These are phyloP conservation scores for Steinernema hermaphroditum DNA, from an alignment of 2,888 invertebrate species.

Conservation along the genomic window DNA sequence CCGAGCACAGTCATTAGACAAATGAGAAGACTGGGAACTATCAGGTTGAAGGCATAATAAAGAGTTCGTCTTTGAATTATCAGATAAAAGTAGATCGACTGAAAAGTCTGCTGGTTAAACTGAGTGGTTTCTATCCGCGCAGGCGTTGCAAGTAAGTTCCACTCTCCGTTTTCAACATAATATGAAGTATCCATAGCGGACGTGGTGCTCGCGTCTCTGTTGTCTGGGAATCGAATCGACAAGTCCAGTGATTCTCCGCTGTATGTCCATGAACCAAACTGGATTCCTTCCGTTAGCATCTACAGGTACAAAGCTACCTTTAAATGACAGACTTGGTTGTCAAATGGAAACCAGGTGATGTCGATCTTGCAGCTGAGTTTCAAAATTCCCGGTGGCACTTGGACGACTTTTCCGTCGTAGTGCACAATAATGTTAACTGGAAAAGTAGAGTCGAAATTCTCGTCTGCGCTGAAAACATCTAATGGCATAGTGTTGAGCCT, in stretches of 20 bases:
- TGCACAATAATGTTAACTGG: constrained; percentile 74
- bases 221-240: constrained; percentile 53
- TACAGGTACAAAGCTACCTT: too few relatives aligned
- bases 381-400: constrained; percentile 87
- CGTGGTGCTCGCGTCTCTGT: constrained; percentile 46
- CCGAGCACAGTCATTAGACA: constrained; percentile 97
- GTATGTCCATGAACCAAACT: constrained; percentile 97
- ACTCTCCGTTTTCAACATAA: constrained; percentile 98
- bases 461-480: constrained; percentile 44
- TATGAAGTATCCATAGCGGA: constrained; percentile 72
- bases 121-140: constrained; percentile 72
- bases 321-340: constrained; percentile 68
- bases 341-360: constrained; percentile 78
- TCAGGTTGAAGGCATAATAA: constrained; percentile 98
- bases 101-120: constrained; percentile 80
- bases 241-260: constrained; percentile 86
- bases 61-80: constrained; percentile 92
- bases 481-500: background rate
- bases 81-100: constrained; percentile 94
- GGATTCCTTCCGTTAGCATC: too few relatives aligned
- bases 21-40: constrained; percentile 96
- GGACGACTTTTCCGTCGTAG: constrained; percentile 89
- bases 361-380: constrained; percentile 82
- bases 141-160: constrained; percentile 79
- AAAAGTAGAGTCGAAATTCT: constrained; percentile 59